Conservation (phyloP, 2,797 vertebrate species). For the Microctenopoma steveboyesi region DNA sequence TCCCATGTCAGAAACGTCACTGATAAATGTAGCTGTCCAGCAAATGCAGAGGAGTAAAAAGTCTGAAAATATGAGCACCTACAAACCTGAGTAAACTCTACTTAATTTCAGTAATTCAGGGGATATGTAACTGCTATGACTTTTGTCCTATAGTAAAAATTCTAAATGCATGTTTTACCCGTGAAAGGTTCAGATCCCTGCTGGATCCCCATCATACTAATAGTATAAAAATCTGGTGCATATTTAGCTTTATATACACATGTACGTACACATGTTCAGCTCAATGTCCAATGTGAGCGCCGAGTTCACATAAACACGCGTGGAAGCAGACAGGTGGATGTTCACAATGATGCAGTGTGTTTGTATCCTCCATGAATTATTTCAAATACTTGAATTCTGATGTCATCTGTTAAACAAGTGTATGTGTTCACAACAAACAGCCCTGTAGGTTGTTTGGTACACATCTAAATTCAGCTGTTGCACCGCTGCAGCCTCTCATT, state of each 20-base stretch:
- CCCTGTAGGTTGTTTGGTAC: conserved; percentile 24
- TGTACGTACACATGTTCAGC: no score
- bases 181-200: neutral
- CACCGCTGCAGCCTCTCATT: conserved; percentile 31
- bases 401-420: conserved; percentile 28
- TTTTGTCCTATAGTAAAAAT: no score
- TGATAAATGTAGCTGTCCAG: no score
- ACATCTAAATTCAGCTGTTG: conserved; percentile 27
- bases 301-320: conserved; percentile 4
- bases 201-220: neutral
- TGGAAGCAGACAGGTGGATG: conserved; percentile 16
- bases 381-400: conserved; percentile 18
- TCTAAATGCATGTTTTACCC: no score
- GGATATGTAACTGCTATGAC: neutral
- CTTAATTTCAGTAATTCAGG: no score
- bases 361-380: conserved; percentile 1
- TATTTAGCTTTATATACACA: neutral
- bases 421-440: conserved; percentile 10
- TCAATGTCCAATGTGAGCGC: no score
- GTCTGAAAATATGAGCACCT: no score
- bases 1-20: no score
- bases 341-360: neutral
- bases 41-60: no score
- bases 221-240: neutral
- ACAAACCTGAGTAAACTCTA: no score